Evolutionary conservation across 2,888 invertebrate genomes (phyloP), one percentile per base, ranked within the genome.

Genomic region (Venusia cambrica): DNA sequence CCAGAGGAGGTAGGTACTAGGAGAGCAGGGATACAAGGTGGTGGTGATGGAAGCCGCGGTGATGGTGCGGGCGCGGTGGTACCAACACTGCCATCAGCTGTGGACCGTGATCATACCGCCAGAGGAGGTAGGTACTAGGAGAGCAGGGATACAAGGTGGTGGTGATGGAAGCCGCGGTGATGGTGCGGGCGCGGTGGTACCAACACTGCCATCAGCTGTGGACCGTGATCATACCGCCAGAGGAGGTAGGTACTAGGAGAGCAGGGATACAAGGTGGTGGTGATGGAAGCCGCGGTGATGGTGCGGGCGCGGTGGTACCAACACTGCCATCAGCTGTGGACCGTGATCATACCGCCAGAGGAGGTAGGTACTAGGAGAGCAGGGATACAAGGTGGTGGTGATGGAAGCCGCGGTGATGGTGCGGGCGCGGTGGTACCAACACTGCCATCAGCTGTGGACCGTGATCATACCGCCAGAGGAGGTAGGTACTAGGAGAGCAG

Each of bases 21-120:
- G n/a, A n/a, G n/a, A n/a, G n/a, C n/a, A n/a, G n/a, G n/a, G n/a
- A n/a, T 88, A 90, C 51, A 62, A 74, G 13, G 88, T 98, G 6
- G 90, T 98, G 14, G 91, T 98, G 1, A 77, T 99, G 54, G 99
- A 99, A 76, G 99, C 98, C 0, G 98, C 99, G 0, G 92, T 99
- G 21, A 89, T 99, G 53, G 78, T 98, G 22, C 93, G 93, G 60
- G 98, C 99, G 1, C 90, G 91, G 11, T 99, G 99, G 99, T 91
- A 94, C 54, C 61, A 75, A 1, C 76, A 90, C 58, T 96, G 95
- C 51, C 96, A 99, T 73, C 98, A 99, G 88, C 91, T 99, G 18
- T 99, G 99, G 99, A 90, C 94, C 0, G n/a, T 95, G 50, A 92
- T 99, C 44, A 89, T 99, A 37, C 94, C 97, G 1, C 89, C 90